A percentile compares a stretch with the other conserved stretches of the same genome.
These are phyloP conservation scores for Myocastor coypus DNA, from an alignment of 2,113 vertebrate genomes.

Conservation along the genomic window DNA sequence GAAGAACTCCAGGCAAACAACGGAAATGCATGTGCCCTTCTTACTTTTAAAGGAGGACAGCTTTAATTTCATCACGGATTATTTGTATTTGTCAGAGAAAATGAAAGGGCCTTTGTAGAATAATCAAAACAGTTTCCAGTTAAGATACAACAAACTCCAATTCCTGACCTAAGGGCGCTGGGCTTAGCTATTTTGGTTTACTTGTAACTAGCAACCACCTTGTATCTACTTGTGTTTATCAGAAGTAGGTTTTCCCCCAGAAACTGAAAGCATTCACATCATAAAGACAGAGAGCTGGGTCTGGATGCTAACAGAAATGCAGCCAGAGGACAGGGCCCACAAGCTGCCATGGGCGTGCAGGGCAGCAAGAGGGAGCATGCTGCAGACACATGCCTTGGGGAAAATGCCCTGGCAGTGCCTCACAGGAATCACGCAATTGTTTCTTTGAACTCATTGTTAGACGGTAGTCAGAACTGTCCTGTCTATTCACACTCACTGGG, in stretches of 20 bases:
- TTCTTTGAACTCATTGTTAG: slow-evolving; percentile 38
- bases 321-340: slow-evolving; percentile 37
- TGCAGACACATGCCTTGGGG: background rate
- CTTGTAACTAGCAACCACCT: background rate
- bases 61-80: background rate
- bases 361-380: background rate
- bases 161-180: background rate
- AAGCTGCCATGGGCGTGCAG: slow-evolving; percentile 59
- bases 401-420: slow-evolving; percentile 65
- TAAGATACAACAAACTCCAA: accelerated
- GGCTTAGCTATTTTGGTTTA: background rate
- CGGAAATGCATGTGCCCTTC: background rate
- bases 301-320: background rate
- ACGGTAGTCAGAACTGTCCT: background rate
- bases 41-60: background rate
- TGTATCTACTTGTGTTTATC: background rate
- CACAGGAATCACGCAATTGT: slow-evolving; percentile 52
- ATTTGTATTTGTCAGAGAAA: background rate
- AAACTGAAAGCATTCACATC: background rate
- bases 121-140: background rate
- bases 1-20: background rate
- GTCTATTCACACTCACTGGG: background rate
- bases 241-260: background rate
- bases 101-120: background rate
- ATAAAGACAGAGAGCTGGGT: background rate